Conservation (phyloP, 2,113 vertebrate species). For the Pseudorectes ferrugineus region DNA sequence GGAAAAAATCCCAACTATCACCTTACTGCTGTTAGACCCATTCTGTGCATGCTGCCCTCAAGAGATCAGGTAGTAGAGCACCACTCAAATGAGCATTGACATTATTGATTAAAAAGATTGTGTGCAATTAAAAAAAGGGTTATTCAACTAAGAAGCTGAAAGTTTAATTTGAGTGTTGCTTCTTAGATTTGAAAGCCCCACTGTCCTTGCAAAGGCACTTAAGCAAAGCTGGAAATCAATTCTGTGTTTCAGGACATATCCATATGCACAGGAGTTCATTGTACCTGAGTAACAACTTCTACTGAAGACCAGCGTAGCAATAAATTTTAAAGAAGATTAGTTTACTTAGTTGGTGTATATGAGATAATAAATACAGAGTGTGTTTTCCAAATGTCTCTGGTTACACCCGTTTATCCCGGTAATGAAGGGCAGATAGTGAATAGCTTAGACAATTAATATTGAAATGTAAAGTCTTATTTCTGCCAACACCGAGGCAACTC, state of each 20-base stretch:
- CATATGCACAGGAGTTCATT: background rate
- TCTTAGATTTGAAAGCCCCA: constrained; percentile 73
- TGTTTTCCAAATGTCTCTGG: background rate
- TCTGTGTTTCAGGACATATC: background rate
- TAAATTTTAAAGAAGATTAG: background rate
- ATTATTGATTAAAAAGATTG: background rate
- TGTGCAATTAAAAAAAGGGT: background rate
- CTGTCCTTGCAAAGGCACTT: background rate
- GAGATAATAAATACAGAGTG: background rate
- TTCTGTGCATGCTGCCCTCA: background rate
- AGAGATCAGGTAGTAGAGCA: background rate
- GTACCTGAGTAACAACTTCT: background rate
- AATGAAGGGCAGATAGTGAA: background rate
- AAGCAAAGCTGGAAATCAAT: background rate
- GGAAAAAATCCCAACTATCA: background rate
- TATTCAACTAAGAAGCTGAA: background rate
- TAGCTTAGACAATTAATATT: background rate
- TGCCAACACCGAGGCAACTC: background rate
- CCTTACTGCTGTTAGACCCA: background rate
- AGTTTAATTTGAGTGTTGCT: background rate
- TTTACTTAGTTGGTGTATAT: background rate
- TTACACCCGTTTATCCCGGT: background rate
- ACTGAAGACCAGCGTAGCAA: background rate
- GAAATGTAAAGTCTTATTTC: background rate
- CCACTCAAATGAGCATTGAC: background rate